Evolutionary conservation across 2,113 vertebrate genomes (phyloP), one percentile per base, ranked within the genome.

Genomic region (Perca fluviatilis): DNA sequence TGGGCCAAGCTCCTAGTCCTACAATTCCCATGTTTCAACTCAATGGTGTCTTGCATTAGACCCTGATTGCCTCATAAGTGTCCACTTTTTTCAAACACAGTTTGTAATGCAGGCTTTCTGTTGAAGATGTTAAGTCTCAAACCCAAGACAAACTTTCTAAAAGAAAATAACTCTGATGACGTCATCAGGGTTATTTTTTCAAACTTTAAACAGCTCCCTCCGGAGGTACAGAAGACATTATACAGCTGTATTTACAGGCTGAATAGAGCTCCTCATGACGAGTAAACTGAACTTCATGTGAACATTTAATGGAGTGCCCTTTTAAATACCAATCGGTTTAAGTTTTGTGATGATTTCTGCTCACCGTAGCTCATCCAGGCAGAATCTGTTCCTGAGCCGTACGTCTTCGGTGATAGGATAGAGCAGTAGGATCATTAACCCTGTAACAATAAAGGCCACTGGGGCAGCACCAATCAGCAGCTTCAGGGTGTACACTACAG

Each of bases 401-500:
- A 97, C 95, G 49, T 94, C 94, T 92, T 97, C 96, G 5, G 93
- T 97, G 91, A 97, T 95, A 0, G 97, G 97, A 80, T 98, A 97
- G 25, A 96, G 92, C 84, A 97, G 63, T 7, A 99, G 96, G 89
- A 99, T 96, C 89, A 97, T 75, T 53, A 99, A 92, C 18, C 98
- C 98, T 0, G 88, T 81, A 14, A 97, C 75, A 61, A 99, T 97
- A 89, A 99, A 97, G 82, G 95, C 87, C 83, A 97, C 95, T 1
- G 98, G 98, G 30, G 97, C 96, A 0, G 95, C 97, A 1, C 97
- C 96, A 1, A 98, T 97, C 80, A 99, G 96, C 84, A 99, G 92
- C 86, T 99, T 98, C 88, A 99, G 95, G 0, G 96, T 95, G 83
- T 97, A 95, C 68, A 97, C 97, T 69, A 99, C 98, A 1, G 91